Evolutionary conservation across 2,797 vertebrate genomes (phyloP), one percentile per base, ranked within the genome.

Genomic region (Coccyzus lansbergi): DNA sequence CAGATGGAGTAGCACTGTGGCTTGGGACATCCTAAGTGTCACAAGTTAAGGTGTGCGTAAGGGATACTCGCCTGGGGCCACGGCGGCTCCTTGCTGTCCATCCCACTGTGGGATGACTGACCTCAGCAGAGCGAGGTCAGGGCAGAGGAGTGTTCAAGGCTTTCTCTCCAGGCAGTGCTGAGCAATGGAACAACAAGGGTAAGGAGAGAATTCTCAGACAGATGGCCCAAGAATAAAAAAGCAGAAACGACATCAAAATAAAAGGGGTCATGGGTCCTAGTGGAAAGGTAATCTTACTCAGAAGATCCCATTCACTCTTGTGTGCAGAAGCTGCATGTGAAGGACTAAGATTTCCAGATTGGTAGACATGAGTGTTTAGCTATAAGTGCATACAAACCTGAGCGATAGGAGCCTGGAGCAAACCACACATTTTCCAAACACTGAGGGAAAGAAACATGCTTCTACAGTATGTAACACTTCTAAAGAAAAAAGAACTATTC

Each of bases 301-400:
- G 80, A 33, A 40, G 34, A 40, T 63, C 25, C 2, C 8, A 4
- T n/a, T 51, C 20, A 2, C 82, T 49, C 40, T 31, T 40, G 25
- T 28, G 15, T 28, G 21, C 33, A 20, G 34, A 22, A 52, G 36
- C 52, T 46, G 44, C 60, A 56, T 33, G 40, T 74, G 79, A 15
- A 2, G 56, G 49, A 3, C 7, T 28, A 13, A 14, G 15, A 15
- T 21, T 38, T 80, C 18, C 44, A 26, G 4, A 7, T 21, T 6
- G 38, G 6, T 1, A 15, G 33, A 53, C 14, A 3, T 26, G 13
- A 10, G 8, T 13, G 12, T 17, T 29, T 5, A 0, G 25, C 5
- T 33, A 17, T 10, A 11, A 31, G 13, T 7, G 17, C 5, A 4
- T 18, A 7, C 6, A 7, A 18, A 9, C 15, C 15, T 6, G 28